These are phyloP conservation scores for Triplophysa rosa DNA, from an alignment of 2,113 vertebrate species.

Conservation along the genomic window DNA sequence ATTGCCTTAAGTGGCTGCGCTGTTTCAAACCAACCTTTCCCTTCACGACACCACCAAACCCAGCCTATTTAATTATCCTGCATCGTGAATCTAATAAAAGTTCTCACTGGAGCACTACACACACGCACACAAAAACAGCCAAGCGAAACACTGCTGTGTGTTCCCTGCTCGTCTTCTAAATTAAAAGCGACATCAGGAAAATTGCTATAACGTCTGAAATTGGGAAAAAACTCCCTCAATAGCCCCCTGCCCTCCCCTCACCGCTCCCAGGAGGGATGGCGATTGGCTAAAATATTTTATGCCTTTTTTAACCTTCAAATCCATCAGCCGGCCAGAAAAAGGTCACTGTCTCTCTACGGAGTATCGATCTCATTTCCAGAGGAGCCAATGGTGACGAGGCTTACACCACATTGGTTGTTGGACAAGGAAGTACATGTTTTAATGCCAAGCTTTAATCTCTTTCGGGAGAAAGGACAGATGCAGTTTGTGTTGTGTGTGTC, in stretches of 20 bases:
- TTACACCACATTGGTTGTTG: slow-evolving; percentile 55
- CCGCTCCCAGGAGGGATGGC: slow-evolving; percentile 25
- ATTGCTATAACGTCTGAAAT: slow-evolving; percentile 51
- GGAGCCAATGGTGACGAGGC: slow-evolving; percentile 30
- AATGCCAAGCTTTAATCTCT: slow-evolving; percentile 50
- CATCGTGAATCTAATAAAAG: slow-evolving; percentile 56
- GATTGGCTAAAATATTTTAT: slow-evolving; percentile 54
- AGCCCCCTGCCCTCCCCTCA: slow-evolving; percentile 7
- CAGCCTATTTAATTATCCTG: slow-evolving; percentile 58
- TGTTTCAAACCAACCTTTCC: slow-evolving; percentile 46
- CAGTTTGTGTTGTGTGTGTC: slow-evolving; percentile 27
- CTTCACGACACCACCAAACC: slow-evolving; percentile 49
- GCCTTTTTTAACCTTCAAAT: slow-evolving; percentile 59
- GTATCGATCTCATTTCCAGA: slow-evolving; percentile 56
- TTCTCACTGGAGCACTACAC: slow-evolving; percentile 45
- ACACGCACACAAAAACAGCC: slow-evolving; percentile 43
- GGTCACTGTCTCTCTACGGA: slow-evolving; percentile 50
- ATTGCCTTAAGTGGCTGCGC: slow-evolving; percentile 47
- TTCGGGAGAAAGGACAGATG: slow-evolving; percentile 43
- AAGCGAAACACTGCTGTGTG: slow-evolving; percentile 34
- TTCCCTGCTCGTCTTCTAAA: slow-evolving; percentile 41
- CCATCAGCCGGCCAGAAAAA: slow-evolving; percentile 47
- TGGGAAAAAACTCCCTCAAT: slow-evolving; percentile 16
- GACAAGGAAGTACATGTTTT: slow-evolving; percentile 54
- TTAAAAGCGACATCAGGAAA: slow-evolving; percentile 60